Conservation (phyloP, 2,797 vertebrate genomes). For the Xenops minutus region DNA sequence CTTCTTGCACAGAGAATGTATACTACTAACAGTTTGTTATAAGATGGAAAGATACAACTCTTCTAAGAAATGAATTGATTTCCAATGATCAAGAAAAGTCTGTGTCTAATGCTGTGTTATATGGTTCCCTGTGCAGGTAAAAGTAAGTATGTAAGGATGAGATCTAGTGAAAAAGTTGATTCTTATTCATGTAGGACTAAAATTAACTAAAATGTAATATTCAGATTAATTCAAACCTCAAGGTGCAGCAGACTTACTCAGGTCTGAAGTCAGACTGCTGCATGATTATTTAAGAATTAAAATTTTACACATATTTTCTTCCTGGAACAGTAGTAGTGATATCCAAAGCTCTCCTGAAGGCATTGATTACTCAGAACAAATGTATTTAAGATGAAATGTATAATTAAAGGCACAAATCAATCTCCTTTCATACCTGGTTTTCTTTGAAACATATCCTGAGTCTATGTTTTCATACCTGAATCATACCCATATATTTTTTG, state of each 20-base stretch:
- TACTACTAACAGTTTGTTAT: background rate
- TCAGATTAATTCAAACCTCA: background rate
- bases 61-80: background rate
- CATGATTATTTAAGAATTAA: background rate
- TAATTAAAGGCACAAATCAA: background rate
- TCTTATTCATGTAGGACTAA: background rate
- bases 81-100: background rate
- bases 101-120: background rate
- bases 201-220: background rate
- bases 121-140: background rate
- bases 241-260: background rate
- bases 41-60: background rate
- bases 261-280: background rate
- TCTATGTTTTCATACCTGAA: background rate
- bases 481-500: accelerated
- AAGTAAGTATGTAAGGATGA: background rate
- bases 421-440: background rate
- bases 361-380: background rate
- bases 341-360: background rate
- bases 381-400: background rate
- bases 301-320: background rate
- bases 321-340: background rate
- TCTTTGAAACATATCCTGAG: background rate
- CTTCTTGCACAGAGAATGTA: background rate
- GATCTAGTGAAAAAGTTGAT: background rate